A percentile compares a stretch with the other conserved stretches of the same genome.
phyloP scores from a whole-genome alignment of 2,797 vertebrate genomes.

The Ficedula albicollis region DNA sequence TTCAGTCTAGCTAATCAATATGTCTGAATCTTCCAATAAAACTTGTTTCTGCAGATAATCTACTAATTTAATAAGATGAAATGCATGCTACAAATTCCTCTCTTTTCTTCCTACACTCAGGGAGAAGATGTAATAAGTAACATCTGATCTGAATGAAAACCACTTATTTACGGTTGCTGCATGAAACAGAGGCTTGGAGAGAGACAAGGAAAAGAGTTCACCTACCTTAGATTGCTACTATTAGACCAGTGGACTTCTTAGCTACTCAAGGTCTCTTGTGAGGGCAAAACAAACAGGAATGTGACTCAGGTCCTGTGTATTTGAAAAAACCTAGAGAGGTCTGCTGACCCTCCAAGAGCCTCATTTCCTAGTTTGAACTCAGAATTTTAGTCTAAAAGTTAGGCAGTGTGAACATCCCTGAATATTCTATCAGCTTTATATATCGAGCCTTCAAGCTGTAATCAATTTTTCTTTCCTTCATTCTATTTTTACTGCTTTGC shows the following conservation, averaged over 20 bases:
- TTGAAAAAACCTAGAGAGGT: neutral
- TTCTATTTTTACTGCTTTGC: conserved; percentile 1
- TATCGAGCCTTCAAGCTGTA: neutral
- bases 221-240: neutral
- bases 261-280: neutral
- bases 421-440: neutral
- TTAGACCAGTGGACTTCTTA: neutral
- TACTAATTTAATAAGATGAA: neutral
- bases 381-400: neutral
- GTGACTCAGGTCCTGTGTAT: neutral
- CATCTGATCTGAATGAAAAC: neutral
- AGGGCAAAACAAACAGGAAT: neutral
- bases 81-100: neutral
- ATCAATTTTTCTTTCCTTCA: conserved; percentile 20
- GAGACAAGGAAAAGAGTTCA: neutral
- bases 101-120: neutral
- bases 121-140: neutral
- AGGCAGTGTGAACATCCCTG: neutral
- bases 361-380: neutral
- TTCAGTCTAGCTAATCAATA: neutral
- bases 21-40: neutral
- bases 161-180: neutral
- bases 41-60: neutral
- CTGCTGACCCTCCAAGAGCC: neutral
- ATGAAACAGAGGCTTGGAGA: neutral